Evolutionary conservation across 2,113 vertebrate species (phyloP).

Genomic region (Oreochromis tanganicae): DNA sequence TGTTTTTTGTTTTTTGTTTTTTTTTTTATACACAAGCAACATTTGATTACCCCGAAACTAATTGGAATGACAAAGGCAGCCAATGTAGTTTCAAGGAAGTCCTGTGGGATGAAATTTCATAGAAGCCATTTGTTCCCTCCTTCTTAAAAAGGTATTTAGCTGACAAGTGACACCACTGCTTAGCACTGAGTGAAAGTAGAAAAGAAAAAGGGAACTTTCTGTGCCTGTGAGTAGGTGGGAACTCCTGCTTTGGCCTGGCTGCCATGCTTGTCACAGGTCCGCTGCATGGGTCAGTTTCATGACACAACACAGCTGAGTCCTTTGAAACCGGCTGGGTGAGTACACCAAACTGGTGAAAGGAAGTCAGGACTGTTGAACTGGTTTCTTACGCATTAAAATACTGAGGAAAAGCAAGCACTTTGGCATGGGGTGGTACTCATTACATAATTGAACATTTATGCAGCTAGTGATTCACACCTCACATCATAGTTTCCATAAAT

Average conservation of each 20-base stretch:
- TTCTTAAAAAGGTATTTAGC: neutral
- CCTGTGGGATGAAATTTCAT: neutral
- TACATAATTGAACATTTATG: neutral
- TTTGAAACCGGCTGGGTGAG: conserved; percentile 44
- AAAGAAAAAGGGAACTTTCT: neutral
- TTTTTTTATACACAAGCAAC: too few species aligned
- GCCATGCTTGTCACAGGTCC: neutral
- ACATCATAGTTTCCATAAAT: neutral
- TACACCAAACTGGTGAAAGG: neutral
- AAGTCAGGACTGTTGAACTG: conserved; percentile 27
- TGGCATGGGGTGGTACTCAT: neutral
- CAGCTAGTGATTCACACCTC: neutral
- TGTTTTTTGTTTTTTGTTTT: too few species aligned
- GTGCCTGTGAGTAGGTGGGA: conserved; percentile 21
- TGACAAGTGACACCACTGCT: neutral
- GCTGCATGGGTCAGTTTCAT: conserved; percentile 5
- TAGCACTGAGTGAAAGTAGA: neutral
- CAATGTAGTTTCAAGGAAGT: neutral
- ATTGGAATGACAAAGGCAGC: neutral
- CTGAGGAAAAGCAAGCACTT: neutral
- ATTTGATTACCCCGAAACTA: neutral
- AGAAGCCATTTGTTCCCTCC: neutral
- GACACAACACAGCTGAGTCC: neutral
- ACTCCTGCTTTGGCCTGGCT: neutral
- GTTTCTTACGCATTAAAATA: conserved; percentile 11